phyloP scores from a whole-genome alignment of 2,797 vertebrate genomes.

The Aplochiton taeniatus region DNA sequence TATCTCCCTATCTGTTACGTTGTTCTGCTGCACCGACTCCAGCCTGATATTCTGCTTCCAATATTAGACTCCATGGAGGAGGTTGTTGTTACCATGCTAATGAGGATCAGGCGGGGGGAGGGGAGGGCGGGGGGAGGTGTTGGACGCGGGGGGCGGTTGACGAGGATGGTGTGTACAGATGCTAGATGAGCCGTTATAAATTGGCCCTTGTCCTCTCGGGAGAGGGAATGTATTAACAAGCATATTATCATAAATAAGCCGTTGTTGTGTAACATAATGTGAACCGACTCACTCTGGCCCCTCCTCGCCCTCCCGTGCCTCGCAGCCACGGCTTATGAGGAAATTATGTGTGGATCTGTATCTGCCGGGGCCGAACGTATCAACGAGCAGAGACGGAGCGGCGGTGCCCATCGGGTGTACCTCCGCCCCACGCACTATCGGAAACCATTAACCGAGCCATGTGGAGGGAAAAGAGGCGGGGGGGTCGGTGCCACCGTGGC shows the following conservation, averaged over 20 bases:
- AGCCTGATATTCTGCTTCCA: too few species aligned
- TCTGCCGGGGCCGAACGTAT: slow-evolving; percentile 2
- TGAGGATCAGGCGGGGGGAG: slow-evolving; percentile 37
- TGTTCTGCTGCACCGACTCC: too few species aligned
- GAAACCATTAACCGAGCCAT: slow-evolving; percentile 53
- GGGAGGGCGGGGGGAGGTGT: too few species aligned
- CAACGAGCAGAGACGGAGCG: slow-evolving; percentile 21
- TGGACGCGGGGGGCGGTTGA: too few species aligned
- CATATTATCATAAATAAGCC: slow-evolving; percentile 51
- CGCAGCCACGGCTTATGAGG: slow-evolving; percentile 24
- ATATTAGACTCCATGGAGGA: too few species aligned
- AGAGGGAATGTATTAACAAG: slow-evolving; percentile 28
- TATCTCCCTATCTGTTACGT: too few species aligned
- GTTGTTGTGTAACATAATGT: slow-evolving; percentile 38
- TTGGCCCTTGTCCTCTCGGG: slow-evolving; percentile 38
- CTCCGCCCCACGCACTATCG: slow-evolving; percentile 24
- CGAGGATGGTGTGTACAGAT: slow-evolving; percentile 34
- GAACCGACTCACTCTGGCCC: slow-evolving; percentile 11
- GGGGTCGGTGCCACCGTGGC: slow-evolving; percentile 73
- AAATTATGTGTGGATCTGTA: slow-evolving; percentile 4
- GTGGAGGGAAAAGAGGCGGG: slow-evolving; percentile 59
- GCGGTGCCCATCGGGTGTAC: slow-evolving; percentile 2
- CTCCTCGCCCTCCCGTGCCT: slow-evolving; percentile 4
- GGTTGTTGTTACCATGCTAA: slow-evolving; percentile 46
- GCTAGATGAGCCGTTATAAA: slow-evolving; percentile 58